These are phyloP conservation scores for Calidris pugnax DNA, from an alignment of 2,113 vertebrate species.

Conservation along the genomic window DNA sequence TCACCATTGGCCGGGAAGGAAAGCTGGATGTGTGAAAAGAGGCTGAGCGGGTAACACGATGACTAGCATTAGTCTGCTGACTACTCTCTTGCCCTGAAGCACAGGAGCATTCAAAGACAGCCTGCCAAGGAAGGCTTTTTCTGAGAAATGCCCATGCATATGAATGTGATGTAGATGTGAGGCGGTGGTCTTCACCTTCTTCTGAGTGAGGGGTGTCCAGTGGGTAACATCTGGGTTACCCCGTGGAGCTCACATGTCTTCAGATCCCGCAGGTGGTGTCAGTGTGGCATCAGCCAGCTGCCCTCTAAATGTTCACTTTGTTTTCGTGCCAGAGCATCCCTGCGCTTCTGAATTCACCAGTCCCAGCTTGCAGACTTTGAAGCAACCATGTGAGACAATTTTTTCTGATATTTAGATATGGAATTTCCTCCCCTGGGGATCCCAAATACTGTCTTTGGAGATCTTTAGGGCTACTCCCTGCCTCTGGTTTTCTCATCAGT, in stretches of 20 bases:
- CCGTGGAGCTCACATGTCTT: neutral
- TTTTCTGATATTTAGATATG: neutral
- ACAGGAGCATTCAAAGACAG: neutral
- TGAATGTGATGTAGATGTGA: rapidly evolving
- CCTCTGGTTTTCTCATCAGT: neutral
- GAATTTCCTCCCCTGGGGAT: neutral
- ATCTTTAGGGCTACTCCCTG: neutral
- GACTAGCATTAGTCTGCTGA: neutral
- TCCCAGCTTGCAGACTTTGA: neutral
- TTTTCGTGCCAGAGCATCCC: neutral
- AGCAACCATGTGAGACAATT: neutral
- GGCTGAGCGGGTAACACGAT: neutral
- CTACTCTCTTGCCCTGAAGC: neutral
- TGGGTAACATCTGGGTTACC: neutral
- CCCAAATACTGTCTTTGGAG: neutral
- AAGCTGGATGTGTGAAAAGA: neutral
- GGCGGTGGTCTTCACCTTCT: neutral
- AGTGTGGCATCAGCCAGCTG: neutral
- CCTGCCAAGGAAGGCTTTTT: neutral
- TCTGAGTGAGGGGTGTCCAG: neutral
- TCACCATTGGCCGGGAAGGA: neutral
- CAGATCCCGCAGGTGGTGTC: neutral
- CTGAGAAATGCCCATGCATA: neutral
- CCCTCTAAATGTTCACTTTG: neutral
- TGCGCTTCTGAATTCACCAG: neutral